Percentiles rank a stretch among this genome's conserved stretches.
Evolutionary conservation across 2,797 vertebrate genomes (phyloP).

Genomic region (Loris lydekkerianus): DNA sequence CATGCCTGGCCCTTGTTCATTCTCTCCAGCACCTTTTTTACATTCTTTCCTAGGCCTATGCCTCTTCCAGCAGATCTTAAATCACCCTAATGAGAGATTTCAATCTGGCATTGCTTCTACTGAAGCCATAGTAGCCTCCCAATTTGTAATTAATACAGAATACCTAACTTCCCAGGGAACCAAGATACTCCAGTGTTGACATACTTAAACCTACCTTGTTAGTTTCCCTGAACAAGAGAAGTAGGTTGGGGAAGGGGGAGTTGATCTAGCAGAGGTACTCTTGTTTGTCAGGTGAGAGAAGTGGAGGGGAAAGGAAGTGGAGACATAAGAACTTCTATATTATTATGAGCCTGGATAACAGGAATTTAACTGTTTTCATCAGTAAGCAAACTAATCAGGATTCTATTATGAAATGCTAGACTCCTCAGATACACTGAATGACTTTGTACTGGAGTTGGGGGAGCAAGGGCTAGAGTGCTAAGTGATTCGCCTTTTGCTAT

Average conservation of each 20-base stretch:
- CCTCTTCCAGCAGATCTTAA: not conserved
- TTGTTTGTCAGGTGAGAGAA: conserved; percentile 24
- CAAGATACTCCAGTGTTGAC: not conserved
- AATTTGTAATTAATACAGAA: conserved; percentile 37
- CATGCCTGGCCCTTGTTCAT: not conserved
- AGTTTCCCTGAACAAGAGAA: not conserved
- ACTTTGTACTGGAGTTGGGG: not conserved
- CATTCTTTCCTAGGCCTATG: not conserved
- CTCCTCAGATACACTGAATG: not conserved
- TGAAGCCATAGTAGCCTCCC: not conserved
- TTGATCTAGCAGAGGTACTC: conserved; percentile 34
- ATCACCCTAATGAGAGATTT: conserved; percentile 15
- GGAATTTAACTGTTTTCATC: conserved; percentile 50
- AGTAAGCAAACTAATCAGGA: not conserved
- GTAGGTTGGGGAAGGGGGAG: not conserved
- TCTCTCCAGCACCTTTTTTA: not conserved
- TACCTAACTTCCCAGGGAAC: not conserved
- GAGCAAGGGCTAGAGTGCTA: not conserved
- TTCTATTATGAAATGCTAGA: conserved; percentile 1
- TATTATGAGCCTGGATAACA: not conserved
- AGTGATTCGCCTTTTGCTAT: conserved; percentile 40
- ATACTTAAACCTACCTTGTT: not conserved
- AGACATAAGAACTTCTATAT: not conserved
- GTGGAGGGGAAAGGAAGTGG: not conserved
- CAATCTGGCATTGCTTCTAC: not conserved